These are phyloP conservation scores for Antheraea pernyi DNA, from an alignment of 1,140 invertebrate species.

Conservation along the genomic window DNA sequence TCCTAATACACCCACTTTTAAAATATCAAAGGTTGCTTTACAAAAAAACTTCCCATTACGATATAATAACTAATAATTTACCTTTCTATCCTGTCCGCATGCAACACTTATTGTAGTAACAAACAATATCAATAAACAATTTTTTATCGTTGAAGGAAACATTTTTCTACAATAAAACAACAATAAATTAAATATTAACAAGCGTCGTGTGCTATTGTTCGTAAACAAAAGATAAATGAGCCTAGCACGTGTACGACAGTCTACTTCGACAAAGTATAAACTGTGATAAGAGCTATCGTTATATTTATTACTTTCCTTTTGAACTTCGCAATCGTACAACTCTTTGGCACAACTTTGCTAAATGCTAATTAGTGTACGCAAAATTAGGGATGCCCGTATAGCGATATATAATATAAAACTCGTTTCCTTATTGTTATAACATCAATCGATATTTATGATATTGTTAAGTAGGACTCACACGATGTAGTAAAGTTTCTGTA, in stretches of 20 bases:
- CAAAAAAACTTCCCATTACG: neutral
- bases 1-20: neutral
- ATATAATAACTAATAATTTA: neutral
- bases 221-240: conserved; percentile 13
- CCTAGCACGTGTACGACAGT: neutral
- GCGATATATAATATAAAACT: no score
- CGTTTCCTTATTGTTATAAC: no score
- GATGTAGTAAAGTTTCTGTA: no score
- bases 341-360: neutral
- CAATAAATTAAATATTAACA: conserved; percentile 4
- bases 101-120: neutral
- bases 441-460: no score
- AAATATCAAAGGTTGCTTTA: neutral
- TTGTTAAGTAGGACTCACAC: no score
- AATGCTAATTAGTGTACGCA: neutral
- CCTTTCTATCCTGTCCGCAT: conserved; percentile 11
- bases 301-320: neutral
- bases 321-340: neutral
- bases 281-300: neutral
- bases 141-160: conserved; percentile 8
- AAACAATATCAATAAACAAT: conserved; percentile 1
- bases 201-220: neutral
- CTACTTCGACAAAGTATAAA: neutral
- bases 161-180: conserved; percentile 7
- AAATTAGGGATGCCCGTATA: no score